Conservation (phyloP, 2,113 vertebrate species). For the Oplegnathus fasciatus region DNA sequence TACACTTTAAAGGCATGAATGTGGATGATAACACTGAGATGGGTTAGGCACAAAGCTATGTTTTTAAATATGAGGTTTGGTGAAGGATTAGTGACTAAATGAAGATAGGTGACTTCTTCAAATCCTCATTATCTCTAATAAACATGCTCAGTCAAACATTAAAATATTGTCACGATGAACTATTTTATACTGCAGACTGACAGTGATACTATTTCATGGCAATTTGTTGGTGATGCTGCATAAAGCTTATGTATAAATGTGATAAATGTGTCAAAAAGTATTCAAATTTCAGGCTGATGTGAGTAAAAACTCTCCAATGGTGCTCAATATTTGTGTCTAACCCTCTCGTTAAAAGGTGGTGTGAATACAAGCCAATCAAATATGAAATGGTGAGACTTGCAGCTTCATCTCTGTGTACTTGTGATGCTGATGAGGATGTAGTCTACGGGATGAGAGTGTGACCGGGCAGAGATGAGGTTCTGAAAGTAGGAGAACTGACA, state of each 20-base stretch:
- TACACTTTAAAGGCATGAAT: slow-evolving; percentile 29
- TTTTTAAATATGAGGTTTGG: slow-evolving; percentile 27
- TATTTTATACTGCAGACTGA: neutral
- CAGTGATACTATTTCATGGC: neutral
- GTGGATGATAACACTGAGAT: slow-evolving; percentile 56
- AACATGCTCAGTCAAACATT: neutral
- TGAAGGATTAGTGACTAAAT: slow-evolving; percentile 50
- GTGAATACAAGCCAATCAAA: slow-evolving; percentile 24
- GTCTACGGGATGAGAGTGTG: slow-evolving; percentile 70
- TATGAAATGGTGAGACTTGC: slow-evolving; percentile 69
- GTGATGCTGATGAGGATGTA: slow-evolving; percentile 66
- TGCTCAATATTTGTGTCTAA: slow-evolving; percentile 61
- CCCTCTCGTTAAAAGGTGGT: slow-evolving; percentile 39
- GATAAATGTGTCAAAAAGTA: neutral
- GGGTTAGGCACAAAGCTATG: slow-evolving; percentile 74
- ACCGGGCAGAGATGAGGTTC: slow-evolving; percentile 93
- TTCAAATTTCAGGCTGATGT: neutral
- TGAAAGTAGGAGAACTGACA: slow-evolving; percentile 92
- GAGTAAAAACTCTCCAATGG: neutral
- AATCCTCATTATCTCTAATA: slow-evolving; percentile 5
- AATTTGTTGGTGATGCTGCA: slow-evolving; percentile 6
- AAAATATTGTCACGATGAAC: neutral
- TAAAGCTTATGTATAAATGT: neutral
- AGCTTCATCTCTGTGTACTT: slow-evolving; percentile 54
- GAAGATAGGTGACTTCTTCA: slow-evolving; percentile 7